These are phyloP conservation scores for Lepidotrigona ventralis DNA, from an alignment of 1,140 invertebrate genomes.

Conservation along the genomic window DNA sequence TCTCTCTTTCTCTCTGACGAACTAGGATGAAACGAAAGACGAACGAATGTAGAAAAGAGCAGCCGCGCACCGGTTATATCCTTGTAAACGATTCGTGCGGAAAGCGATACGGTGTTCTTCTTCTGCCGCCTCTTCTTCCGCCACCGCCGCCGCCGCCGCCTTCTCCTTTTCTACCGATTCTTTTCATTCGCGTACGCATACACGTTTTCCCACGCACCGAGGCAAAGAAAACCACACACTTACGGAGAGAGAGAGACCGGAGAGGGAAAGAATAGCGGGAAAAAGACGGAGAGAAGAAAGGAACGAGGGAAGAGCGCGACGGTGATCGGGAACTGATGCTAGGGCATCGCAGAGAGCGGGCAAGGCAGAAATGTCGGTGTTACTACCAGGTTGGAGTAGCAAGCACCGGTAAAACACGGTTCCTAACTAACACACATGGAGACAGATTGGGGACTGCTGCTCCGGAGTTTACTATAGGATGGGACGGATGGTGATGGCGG, in stretches of 20 bases:
- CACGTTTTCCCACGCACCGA: constrained; percentile 32
- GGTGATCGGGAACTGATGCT: constrained; percentile 66
- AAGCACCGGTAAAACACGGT: constrained; percentile 74
- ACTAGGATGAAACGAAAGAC: constrained; percentile 23
- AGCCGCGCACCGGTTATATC: constrained; percentile 33
- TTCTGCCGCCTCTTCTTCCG: constrained; percentile 33
- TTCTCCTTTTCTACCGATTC: constrained; percentile 30
- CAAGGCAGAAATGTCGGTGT: constrained; percentile 71
- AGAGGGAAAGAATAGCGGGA: constrained; percentile 46
- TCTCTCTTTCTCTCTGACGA: constrained; percentile 16
- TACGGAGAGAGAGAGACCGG: constrained; percentile 17
- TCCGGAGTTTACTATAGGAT: constrained; percentile 75
- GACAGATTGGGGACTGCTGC: constrained; percentile 69
- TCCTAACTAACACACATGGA: constrained; percentile 76
- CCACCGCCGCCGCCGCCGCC: constrained; percentile 30
- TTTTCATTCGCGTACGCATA: constrained; percentile 49
- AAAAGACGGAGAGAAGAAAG: constrained; percentile 65
- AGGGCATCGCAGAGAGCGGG: constrained; percentile 76
- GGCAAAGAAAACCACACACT: constrained; percentile 18
- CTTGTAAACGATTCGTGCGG: constrained; percentile 34
- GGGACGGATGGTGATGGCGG: constrained; percentile 76
- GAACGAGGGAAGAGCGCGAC: constrained; percentile 61
- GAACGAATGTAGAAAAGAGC: constrained; percentile 18
- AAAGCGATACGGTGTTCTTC: constrained; percentile 44
- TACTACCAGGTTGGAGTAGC: constrained; percentile 68